phyloP scores from a whole-genome alignment of 2,797 vertebrate genomes.

The Jordanella pulchra region DNA sequence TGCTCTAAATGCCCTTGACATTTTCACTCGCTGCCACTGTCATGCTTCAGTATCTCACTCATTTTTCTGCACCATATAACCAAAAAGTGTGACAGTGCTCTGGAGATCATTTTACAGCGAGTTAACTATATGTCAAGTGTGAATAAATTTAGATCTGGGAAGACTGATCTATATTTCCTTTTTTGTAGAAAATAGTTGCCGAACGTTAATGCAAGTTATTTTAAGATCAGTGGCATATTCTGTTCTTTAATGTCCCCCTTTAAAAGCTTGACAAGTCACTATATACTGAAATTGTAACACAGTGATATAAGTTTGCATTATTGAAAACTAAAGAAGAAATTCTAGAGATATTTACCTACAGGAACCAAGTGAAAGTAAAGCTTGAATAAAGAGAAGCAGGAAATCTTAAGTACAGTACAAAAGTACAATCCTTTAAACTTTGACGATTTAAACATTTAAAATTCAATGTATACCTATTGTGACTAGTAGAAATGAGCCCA shows the following conservation, averaged over 20 bases:
- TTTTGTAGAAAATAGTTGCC: neutral
- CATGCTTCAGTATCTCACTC: conserved; percentile 36
- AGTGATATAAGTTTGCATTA: neutral
- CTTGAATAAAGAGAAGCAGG: too few relatives aligned
- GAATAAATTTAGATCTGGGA: conserved; percentile 42
- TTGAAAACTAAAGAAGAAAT: neutral
- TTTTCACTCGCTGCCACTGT: conserved; percentile 34
- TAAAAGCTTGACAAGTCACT: neutral
- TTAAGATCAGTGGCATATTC: neutral
- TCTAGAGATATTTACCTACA: too few relatives aligned
- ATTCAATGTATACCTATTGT: too few relatives aligned
- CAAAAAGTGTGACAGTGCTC: conserved; percentile 63
- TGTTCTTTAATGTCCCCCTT: neutral
- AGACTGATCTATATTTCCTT: conserved; percentile 32
- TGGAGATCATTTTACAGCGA: conserved; percentile 56
- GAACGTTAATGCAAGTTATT: neutral
- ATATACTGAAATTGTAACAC: neutral
- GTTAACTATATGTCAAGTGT: conserved; percentile 60
- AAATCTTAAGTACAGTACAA: too few relatives aligned
- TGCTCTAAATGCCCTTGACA: conserved; percentile 57
- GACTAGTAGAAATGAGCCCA: too few relatives aligned
- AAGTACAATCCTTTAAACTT: too few relatives aligned
- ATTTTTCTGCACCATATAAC: conserved; percentile 38
- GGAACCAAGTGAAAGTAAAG: too few relatives aligned
- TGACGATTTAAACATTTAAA: too few relatives aligned